Evolutionary conservation across 2,113 vertebrate genomes (phyloP), one percentile per base, ranked within the genome.

Genomic region (Sceloporus tristichus): DNA sequence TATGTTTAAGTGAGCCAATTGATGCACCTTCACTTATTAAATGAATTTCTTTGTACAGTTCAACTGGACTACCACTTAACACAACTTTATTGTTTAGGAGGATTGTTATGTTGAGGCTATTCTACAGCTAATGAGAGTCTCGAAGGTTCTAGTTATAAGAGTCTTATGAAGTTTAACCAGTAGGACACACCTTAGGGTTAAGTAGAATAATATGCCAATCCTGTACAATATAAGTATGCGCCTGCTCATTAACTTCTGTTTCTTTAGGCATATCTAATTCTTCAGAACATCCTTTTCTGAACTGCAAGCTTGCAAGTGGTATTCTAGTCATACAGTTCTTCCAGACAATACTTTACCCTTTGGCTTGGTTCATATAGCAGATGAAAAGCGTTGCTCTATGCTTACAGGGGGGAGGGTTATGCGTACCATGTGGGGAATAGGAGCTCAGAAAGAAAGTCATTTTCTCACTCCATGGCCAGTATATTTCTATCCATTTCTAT

Each of bases 21-120:
- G 70, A 89, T 86, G 25, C 48, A 77, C 59, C 42, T 56, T 42
- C 59, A 89, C 74, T 89, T 80, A 82, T 82, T 89, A 77, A 29
- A 86, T 89, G 75, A 85, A 80, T 74, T 74, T 13, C 7, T 86
- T 86, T 86, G 48, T 59, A 86, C 76, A 86, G 65, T 82, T 82
- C 86, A 86, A 70, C 59, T 54, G 38, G 68, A 85, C 6, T 53
- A 56, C 29, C 59, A 53, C 62, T 54, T 65, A 76, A 89, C 13
- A 9, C 27, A 38, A 77, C 76, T 53, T 2, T 86, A 86, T 89
- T 70, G 53, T 82, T 86, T 54, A 82, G 79, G 73, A 82, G 59
- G 25, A 59, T n/a, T 38, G 66, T 56, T 89, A 82, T 40, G 34
- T 54, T 75, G 73, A 59, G 42, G 56, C 56, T 66, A 89, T 82